These are phyloP conservation scores for Actinernus sp. DNA, from an alignment of 92 coral and sea anemone genomes.

Conservation along the genomic window DNA sequence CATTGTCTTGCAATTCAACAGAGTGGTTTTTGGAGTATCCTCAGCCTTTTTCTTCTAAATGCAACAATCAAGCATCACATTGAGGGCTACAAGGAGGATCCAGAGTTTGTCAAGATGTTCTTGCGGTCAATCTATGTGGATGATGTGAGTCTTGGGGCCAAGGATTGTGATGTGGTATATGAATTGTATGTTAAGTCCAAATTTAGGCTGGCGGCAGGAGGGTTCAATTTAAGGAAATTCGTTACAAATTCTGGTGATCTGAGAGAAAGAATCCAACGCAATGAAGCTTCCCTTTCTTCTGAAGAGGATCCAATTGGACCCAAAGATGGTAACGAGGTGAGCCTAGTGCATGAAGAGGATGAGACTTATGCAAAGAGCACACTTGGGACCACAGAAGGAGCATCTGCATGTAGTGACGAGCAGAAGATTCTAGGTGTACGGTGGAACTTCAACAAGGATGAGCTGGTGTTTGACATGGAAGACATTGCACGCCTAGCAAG, in stretches of 20 bases:
- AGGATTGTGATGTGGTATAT: conserved; percentile 24
- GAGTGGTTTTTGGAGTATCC: conserved; percentile 18
- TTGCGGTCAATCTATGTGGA: conserved; percentile 33
- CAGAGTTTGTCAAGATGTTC: conserved; percentile 31
- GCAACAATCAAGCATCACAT: conserved; percentile 13
- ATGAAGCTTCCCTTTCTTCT: conserved; percentile 25
- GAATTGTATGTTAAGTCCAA: conserved; percentile 48
- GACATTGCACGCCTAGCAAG: conserved; percentile 16
- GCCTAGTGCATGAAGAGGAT: conserved; percentile 2
- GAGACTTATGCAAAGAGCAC: conserved; percentile 8
- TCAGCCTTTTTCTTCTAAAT: conserved; percentile 16
- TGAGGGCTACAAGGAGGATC: conserved; percentile 1
- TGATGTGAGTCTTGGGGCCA: conserved; percentile 32
- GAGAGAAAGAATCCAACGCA: conserved; percentile 37
- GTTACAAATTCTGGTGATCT: conserved; percentile 32
- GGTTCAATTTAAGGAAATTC: conserved; percentile 60
- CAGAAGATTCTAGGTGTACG: conserved; percentile 50
- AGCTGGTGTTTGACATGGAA: conserved; percentile 31
- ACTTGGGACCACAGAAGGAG: conserved; percentile 26
- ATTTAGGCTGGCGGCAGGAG: conserved; percentile 41
- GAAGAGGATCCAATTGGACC: conserved; percentile 18
- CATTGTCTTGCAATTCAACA: conserved; percentile 9
- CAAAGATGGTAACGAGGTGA: conserved; percentile 1
- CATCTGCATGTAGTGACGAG: too few species aligned
- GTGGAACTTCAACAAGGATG: conserved; percentile 60